A percentile compares a stretch with the other conserved stretches of the same genome.
Conservation (phyloP, 2,113 vertebrate species). For the Perognathus longimembris region DNA sequence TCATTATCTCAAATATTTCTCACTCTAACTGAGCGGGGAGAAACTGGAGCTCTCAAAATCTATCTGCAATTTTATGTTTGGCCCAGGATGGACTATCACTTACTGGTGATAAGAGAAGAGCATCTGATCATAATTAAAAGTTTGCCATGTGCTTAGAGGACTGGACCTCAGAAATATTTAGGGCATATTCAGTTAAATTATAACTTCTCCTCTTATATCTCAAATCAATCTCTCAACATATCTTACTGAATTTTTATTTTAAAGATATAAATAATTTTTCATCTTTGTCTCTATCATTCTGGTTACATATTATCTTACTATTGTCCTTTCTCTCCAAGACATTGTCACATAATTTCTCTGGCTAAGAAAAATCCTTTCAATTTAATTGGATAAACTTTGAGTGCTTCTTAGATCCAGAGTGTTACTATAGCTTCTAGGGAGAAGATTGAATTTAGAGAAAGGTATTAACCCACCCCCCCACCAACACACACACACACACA, state of each 20-base stretch:
- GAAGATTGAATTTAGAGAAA: conserved; percentile 25
- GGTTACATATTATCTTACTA: conserved; percentile 1
- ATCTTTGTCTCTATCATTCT: background rate
- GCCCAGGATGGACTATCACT: background rate
- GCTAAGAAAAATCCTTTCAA: conserved; percentile 49
- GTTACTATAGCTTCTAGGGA: background rate
- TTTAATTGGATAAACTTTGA: conserved; percentile 47
- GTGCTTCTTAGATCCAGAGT: conserved; percentile 25
- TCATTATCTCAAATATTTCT: background rate
- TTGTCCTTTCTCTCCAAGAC: background rate
- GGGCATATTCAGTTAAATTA: background rate
- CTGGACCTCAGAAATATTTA: conserved; percentile 19
- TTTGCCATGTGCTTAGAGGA: background rate
- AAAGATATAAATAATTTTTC: background rate
- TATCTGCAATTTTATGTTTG: background rate
- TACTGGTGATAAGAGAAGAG: background rate
- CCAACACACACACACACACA: too few relatives aligned
- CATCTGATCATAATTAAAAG: background rate
- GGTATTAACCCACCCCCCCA: too few relatives aligned
- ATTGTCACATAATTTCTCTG: conserved; percentile 19
- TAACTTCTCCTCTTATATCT: background rate
- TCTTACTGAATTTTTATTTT: conserved; percentile 33
- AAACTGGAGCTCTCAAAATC: background rate
- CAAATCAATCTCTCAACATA: background rate
- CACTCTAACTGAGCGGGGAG: background rate